Evolutionary conservation across 2,797 vertebrate species (phyloP).

Genomic region (Esox masquinongy): DNA sequence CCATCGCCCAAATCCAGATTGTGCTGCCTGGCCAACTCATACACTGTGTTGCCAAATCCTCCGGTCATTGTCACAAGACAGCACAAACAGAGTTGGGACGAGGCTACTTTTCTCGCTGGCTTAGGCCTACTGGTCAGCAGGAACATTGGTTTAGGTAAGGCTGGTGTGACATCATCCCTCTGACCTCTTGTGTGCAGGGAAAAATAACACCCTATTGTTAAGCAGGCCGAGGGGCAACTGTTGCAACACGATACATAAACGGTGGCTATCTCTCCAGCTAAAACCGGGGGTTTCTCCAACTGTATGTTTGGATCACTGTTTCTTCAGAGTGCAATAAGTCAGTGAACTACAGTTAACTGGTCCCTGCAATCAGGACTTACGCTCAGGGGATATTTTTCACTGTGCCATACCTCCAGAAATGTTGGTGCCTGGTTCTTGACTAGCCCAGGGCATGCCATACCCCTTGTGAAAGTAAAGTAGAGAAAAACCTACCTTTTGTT

Average conservation of each 20-base stretch:
- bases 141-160: not conserved
- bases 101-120: not conserved
- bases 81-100: not conserved
- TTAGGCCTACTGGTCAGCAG: not conserved
- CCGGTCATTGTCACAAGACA: not conserved
- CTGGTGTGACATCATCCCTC: not conserved
- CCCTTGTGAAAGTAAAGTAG: not conserved
- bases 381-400: not conserved
- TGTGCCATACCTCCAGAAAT: no score
- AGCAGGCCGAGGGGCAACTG: not conserved
- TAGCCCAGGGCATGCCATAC: not conserved
- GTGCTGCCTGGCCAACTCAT: not conserved
- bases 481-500: not conserved
- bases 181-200: not conserved
- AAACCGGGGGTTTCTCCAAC: not conserved
- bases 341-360: slow-evolving; percentile 19
- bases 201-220: not conserved
- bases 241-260: slow-evolving; percentile 24
- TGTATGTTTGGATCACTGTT: slow-evolving; percentile 4
- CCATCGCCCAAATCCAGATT: not conserved
- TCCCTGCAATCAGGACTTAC: not conserved
- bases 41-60: not conserved
- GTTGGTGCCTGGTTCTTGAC: no score
- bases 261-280: slow-evolving; percentile 12
- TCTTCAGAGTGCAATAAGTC: not conserved